Conservation (phyloP, 2,797 vertebrate genomes). For the Sciaenops ocellatus region DNA sequence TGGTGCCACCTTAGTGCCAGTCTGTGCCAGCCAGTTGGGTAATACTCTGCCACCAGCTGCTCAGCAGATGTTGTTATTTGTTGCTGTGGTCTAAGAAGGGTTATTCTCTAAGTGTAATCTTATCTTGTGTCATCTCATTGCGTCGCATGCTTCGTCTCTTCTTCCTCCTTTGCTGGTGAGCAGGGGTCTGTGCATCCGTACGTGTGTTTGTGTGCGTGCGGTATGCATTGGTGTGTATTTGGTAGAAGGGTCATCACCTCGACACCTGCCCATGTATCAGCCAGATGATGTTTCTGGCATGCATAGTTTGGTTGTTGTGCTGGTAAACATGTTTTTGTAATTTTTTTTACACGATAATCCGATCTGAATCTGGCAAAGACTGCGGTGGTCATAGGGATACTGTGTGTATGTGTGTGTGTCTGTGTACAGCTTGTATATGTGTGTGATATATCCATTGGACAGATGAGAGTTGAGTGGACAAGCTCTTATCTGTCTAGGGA, state of each 20-base stretch:
- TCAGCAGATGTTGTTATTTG: constrained; percentile 88
- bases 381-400: constrained; percentile 60
- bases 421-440: constrained; percentile 29
- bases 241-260: constrained; percentile 70
- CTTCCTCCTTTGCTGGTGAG: constrained; percentile 16
- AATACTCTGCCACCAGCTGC: constrained; percentile 84
- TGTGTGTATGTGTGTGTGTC: constrained; percentile 43
- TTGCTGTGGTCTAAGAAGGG: constrained; percentile 74
- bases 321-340: constrained; percentile 84
- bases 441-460: constrained; percentile 52
- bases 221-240: constrained; percentile 26
- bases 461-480: constrained; percentile 67
- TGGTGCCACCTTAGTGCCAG: constrained; percentile 68
- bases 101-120: constrained; percentile 69
- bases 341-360: constrained; percentile 85
- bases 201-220: neutral
- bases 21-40: constrained; percentile 75
- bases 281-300: constrained; percentile 83
- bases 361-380: constrained; percentile 75
- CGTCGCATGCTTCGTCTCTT: constrained; percentile 28
- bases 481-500: constrained; percentile 59
- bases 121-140: constrained; percentile 47
- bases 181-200: constrained; percentile 38
- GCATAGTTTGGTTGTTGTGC: constrained; percentile 69
- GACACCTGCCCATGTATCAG: constrained; percentile 80